phyloP scores from a whole-genome alignment of 1,140 invertebrate species.

The Formica selysi region DNA sequence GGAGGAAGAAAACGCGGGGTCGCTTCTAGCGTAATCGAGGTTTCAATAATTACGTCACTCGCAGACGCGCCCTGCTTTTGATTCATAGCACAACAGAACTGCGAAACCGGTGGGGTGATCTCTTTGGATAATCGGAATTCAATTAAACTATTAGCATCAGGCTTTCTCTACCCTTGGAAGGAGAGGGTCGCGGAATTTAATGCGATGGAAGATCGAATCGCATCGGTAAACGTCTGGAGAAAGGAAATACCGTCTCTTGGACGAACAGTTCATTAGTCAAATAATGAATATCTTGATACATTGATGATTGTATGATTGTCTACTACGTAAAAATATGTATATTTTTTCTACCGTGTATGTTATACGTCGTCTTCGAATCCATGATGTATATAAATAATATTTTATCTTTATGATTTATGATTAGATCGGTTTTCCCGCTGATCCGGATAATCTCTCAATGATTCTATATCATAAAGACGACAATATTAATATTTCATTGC shows the following conservation, averaged over 20 bases:
- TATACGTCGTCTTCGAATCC: background rate
- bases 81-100: conserved; percentile 84
- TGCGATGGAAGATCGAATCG: conserved; percentile 78
- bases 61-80: conserved; percentile 83
- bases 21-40: conserved; percentile 79
- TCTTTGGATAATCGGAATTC: conserved; percentile 85
- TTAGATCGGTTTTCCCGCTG: background rate
- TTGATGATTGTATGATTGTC: conserved; percentile 11
- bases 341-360: background rate
- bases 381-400: background rate
- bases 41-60: conserved; percentile 85
- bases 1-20: conserved; percentile 61
- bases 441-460: background rate
- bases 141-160: conserved; percentile 84
- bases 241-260: conserved; percentile 53
- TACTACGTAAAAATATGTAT: background rate
- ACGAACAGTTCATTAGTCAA: background rate
- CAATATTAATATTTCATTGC: conserved; percentile 43
- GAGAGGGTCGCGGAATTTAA: conserved; percentile 68
- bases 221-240: conserved; percentile 73
- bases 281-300: conserved; percentile 32
- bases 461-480: background rate
- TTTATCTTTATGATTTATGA: conserved; percentile 14
- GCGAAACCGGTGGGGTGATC: conserved; percentile 69
- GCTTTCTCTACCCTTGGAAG: conserved; percentile 52